Evolutionary conservation across 1,140 invertebrate genomes (phyloP).

Genomic region (Ectropis grisescens): DNA sequence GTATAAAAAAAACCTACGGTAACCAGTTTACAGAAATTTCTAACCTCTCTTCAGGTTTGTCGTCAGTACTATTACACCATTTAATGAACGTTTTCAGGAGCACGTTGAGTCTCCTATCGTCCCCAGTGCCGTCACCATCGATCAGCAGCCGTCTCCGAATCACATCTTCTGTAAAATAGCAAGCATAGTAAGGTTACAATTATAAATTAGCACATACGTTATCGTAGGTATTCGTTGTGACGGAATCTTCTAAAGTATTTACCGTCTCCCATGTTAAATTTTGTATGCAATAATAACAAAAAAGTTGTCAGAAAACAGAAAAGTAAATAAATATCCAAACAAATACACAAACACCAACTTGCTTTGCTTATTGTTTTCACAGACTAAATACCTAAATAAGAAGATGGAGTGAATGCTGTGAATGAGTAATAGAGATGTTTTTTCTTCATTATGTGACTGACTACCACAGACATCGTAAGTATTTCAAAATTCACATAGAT

Average conservation of each 20-base stretch:
- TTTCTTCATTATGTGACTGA: too few species aligned
- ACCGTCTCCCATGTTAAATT: slow-evolving; percentile 11
- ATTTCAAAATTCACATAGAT: too few species aligned
- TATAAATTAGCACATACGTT: slow-evolving; percentile 1
- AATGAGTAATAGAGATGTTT: too few species aligned
- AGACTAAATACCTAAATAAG: too few species aligned
- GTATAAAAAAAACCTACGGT: background rate
- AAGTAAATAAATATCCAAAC: too few species aligned
- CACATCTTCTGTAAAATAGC: slow-evolving; percentile 86
- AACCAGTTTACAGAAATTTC: slow-evolving; percentile 14
- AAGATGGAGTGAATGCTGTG: too few species aligned
- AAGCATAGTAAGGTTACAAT: slow-evolving; percentile 2
- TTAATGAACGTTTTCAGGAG: slow-evolving; percentile 91
- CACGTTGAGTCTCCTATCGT: slow-evolving; percentile 90
- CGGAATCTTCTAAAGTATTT: slow-evolving; percentile 1
- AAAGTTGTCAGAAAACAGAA: too few species aligned
- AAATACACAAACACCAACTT: too few species aligned
- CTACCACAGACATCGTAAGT: too few species aligned
- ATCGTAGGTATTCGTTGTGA: too few species aligned
- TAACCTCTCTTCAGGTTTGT: slow-evolving; percentile 79
- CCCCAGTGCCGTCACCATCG: slow-evolving; percentile 96
- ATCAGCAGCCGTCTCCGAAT: slow-evolving; percentile 90
- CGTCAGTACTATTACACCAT: slow-evolving; percentile 84
- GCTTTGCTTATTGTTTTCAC: too few species aligned
- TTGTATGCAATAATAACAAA: too few species aligned